A percentile compares a stretch with the other conserved stretches of the same genome.
These are phyloP conservation scores for Tetramorium alpestre DNA, from an alignment of 1,140 invertebrate genomes.

Conservation along the genomic window DNA sequence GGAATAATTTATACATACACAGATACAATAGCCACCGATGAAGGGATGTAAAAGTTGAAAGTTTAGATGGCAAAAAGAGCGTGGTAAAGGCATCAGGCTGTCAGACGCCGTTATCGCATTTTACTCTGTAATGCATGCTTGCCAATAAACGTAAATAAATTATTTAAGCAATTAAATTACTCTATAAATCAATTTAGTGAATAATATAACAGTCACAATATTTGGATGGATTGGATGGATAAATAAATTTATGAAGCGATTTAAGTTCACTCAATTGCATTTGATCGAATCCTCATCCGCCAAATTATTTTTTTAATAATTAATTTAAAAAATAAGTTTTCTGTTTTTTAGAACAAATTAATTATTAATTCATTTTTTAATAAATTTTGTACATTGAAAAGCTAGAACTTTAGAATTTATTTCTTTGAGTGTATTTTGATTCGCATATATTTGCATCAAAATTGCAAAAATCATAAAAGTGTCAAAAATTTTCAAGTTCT, in stretches of 20 bases:
- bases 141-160: conserved; percentile 1
- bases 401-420: neutral
- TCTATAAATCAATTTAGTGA: neutral
- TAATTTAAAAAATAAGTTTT: neutral
- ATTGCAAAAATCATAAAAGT: neutral
- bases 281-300: neutral
- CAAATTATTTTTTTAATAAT: neutral
- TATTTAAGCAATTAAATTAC: conserved; percentile 17
- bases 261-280: neutral
- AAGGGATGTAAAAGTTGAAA: conserved; percentile 39
- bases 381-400: neutral
- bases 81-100: conserved; percentile 8
- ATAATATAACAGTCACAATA: neutral
- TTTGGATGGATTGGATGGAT: neutral
- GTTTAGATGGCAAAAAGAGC: conserved; percentile 26
- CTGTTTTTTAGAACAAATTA: neutral
- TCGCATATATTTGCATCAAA: neutral
- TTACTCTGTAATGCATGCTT: conserved; percentile 13
- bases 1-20: neutral
- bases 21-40: neutral
- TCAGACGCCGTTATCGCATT: conserved; percentile 17
- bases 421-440: neutral
- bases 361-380: neutral
- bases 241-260: neutral
- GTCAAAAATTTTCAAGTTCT: neutral